phyloP scores from a whole-genome alignment of 2,113 vertebrate genomes.

The Labrus mixtus region DNA sequence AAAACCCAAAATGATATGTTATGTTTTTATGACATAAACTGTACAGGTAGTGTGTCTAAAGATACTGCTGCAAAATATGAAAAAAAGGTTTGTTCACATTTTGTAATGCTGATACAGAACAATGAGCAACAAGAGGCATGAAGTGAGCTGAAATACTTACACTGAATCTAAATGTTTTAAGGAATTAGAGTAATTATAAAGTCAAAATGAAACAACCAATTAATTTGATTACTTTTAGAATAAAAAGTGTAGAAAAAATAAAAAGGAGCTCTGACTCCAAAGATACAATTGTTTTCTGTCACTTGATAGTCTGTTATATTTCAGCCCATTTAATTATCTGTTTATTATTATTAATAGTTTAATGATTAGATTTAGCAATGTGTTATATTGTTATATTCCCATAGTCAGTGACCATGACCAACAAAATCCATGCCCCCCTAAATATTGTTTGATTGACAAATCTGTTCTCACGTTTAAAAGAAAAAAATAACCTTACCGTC shows the following conservation, averaged over 20 bases:
- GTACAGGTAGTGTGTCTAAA: conserved; percentile 5
- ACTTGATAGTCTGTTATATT: neutral
- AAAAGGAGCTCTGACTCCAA: neutral
- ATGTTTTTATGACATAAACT: conserved; percentile 2
- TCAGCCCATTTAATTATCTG: neutral
- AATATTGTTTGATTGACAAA: too few relatives aligned
- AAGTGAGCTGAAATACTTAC: neutral
- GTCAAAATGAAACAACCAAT: neutral
- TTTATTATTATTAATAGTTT: neutral
- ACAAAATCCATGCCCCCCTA: too few relatives aligned
- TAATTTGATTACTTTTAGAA: neutral
- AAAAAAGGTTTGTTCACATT: neutral
- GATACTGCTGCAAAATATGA: neutral
- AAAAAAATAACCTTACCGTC: too few relatives aligned
- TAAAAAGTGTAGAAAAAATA: neutral
- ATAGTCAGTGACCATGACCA: too few relatives aligned
- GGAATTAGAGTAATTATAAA: neutral
- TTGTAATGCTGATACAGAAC: neutral
- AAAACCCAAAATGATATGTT: neutral
- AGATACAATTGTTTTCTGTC: neutral
- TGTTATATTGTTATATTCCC: too few relatives aligned
- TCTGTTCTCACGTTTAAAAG: too few relatives aligned
- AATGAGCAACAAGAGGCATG: neutral
- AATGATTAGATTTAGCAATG: too few relatives aligned
- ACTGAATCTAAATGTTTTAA: neutral